Evolutionary conservation across 2,113 vertebrate species (phyloP).

Genomic region (Artemisiospiza belli): DNA sequence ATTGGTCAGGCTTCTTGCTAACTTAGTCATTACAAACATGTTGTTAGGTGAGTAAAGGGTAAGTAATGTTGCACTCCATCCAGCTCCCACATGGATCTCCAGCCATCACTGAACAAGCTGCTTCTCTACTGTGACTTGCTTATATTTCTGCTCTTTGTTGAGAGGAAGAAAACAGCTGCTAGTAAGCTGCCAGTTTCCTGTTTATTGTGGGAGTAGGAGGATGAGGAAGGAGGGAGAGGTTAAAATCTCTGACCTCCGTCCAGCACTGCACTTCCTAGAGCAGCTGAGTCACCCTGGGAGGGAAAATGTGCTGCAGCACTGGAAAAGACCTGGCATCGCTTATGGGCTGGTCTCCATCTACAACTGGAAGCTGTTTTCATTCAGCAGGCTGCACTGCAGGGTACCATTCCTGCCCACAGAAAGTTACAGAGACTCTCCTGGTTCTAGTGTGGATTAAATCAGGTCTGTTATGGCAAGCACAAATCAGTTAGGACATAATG

Average conservation of each 20-base stretch:
- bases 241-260: neutral
- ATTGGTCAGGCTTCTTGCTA: neutral
- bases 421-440: neutral
- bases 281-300: constrained; percentile 22
- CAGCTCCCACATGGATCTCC: neutral
- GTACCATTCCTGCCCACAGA: neutral
- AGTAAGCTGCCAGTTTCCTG: neutral
- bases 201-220: neutral
- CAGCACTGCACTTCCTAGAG: neutral
- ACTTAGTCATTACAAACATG: neutral
- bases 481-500: neutral
- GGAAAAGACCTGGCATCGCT: neutral
- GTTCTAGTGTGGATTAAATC: neutral
- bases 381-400: neutral
- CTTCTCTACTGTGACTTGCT: neutral
- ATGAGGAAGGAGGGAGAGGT: neutral
- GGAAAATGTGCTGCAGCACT: neutral
- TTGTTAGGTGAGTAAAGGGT: neutral
- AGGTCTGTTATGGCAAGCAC: neutral
- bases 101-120: neutral
- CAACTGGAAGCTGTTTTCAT: neutral
- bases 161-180: neutral
- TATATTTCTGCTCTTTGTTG: neutral
- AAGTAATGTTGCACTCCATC: neutral
- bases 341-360: neutral